Conservation (phyloP, 2,113 vertebrate species). For the Channa argus region DNA sequence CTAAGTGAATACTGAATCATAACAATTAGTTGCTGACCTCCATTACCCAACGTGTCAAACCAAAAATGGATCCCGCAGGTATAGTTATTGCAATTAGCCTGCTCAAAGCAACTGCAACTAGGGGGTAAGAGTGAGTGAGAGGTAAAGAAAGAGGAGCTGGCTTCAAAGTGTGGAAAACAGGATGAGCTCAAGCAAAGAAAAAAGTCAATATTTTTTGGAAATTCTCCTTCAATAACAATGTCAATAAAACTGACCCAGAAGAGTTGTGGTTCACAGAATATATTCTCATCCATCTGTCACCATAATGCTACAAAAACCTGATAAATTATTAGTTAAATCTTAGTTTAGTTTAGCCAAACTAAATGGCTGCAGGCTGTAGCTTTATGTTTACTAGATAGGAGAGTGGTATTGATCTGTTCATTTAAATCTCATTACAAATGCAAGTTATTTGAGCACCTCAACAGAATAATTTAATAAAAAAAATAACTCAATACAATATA, state of each 20-base stretch:
- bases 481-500: neutral
- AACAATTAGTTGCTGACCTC: constrained; percentile 59
- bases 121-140: constrained; percentile 37
- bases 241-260: constrained; percentile 45
- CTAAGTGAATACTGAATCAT: constrained; percentile 63
- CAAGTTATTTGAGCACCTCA: neutral
- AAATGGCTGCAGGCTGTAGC: neutral
- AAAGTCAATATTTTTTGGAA: constrained; percentile 33
- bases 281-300: constrained; percentile 52
- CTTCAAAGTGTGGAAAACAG: constrained; percentile 25
- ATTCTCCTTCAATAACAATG: constrained; percentile 35
- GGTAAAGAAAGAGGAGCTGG: constrained; percentile 31
- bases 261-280: constrained; percentile 49
- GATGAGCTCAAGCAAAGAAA: constrained; percentile 47
- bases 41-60: constrained; percentile 64
- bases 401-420: neutral
- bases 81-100: constrained; percentile 78
- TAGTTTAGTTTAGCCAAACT: neutral
- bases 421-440: neutral
- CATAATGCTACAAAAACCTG: neutral
- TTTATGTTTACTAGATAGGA: neutral
- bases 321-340: too few relatives aligned
- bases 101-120: constrained; percentile 54
- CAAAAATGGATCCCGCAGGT: constrained; percentile 74
- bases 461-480: neutral